phyloP scores from a whole-genome alignment of 2,797 vertebrate species.

The Tinamus major region DNA sequence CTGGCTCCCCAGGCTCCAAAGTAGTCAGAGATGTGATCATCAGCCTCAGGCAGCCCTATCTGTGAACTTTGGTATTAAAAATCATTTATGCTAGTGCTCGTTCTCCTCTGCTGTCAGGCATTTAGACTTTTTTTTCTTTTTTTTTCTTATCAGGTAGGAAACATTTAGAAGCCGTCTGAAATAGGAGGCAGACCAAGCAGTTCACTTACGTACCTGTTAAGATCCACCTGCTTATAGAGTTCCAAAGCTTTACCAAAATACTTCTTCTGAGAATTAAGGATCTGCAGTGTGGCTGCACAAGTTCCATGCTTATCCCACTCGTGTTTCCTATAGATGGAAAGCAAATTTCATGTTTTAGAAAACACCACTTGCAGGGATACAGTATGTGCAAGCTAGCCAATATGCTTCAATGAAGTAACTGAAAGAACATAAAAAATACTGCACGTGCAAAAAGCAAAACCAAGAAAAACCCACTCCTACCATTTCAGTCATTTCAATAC shows the following conservation, averaged over 20 bases:
- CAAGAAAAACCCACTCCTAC: neutral
- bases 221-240: conserved; percentile 85
- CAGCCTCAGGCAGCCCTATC: neutral
- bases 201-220: conserved; percentile 81
- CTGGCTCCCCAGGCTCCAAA: neutral
- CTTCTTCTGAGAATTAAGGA: conserved; percentile 88
- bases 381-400: neutral
- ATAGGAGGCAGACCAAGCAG: fast-evolving
- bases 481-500: neutral
- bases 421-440: neutral
- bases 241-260: conserved; percentile 93
- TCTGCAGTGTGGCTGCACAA: conserved; percentile 86
- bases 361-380: neutral
- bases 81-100: neutral
- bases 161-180: neutral
- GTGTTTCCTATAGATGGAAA: conserved; percentile 84
- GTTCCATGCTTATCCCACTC: conserved; percentile 97
- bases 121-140: neutral
- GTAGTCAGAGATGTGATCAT: neutral
- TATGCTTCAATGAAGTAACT: neutral
- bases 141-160: neutral
- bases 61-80: neutral
- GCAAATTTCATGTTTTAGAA: neutral
- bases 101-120: neutral
- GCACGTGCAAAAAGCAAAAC: neutral